phyloP scores from a whole-genome alignment of 2,797 vertebrate genomes.

The Rhyacichthys aspro region DNA sequence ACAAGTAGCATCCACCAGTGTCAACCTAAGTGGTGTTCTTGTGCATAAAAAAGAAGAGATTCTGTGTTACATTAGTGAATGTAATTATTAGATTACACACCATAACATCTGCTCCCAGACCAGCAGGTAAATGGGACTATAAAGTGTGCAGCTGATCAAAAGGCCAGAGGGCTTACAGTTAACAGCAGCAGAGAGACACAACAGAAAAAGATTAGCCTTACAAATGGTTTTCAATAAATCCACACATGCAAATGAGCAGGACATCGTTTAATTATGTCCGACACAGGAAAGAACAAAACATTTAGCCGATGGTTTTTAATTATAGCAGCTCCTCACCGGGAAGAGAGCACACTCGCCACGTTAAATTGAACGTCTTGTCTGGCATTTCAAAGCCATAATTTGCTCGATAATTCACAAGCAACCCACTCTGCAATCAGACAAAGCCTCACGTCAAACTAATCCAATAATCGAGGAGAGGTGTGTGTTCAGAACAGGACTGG shows the following conservation, averaged over 20 bases:
- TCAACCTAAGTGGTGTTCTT: too few relatives aligned
- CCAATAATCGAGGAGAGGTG: conserved; percentile 45
- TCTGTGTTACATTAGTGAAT: too few relatives aligned
- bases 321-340: conserved; percentile 24
- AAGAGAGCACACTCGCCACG: conserved; percentile 15
- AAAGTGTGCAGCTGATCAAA: not conserved
- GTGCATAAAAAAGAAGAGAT: too few relatives aligned
- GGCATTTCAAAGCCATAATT: conserved; percentile 46
- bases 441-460: conserved; percentile 33
- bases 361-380: conserved; percentile 46
- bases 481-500: conserved; percentile 9
- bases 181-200: not conserved
- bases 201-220: not conserved
- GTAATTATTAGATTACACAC: too few relatives aligned
- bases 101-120: too few relatives aligned
- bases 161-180: not conserved
- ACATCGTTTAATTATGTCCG: conserved; percentile 32
- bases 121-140: too few relatives aligned
- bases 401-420: conserved; percentile 58
- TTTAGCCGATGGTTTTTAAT: conserved; percentile 44
- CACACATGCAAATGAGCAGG: conserved; percentile 15
- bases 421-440: conserved; percentile 48
- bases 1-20: too few relatives aligned
- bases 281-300: conserved; percentile 26
- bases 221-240: conserved; percentile 14